Base-by-base conservation (phyloP, 92 coral and sea anemone species). In the Hydrozoanthus gracilis region DNA sequence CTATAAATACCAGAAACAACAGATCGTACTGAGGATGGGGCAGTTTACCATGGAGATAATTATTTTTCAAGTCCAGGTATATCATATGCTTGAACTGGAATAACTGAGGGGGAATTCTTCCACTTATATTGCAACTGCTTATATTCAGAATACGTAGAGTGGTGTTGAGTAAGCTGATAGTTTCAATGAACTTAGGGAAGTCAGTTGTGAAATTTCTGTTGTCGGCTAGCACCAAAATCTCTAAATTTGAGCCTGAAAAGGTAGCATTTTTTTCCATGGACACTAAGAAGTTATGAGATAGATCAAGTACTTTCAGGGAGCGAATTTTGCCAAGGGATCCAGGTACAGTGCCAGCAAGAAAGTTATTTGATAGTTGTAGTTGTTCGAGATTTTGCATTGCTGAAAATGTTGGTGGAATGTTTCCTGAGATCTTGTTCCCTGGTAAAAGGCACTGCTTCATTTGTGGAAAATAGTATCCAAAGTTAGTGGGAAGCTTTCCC, bases 361-460 rank as follows among this genome's bases (percentile, higher is more conserved):
- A 3, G 51, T 87, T 87, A 12, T 87, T 78, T 27, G 89, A 73
- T 44, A 87, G 56, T 10, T 83, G 71, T 8, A 87, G 47, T 35
- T 79, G 84, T 15, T 6, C 52, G 6, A 87, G 89, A 35, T 55
- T 66, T 16, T 51, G 45, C 78, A 87, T 87, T 50, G 8, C 73
- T 64, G n/a, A 78, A 5, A 87, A 49, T 3, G 86, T 64, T 39
- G 58, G 13, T 13, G 89, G 89, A 67, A 87, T 87, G 44, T 14
- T 51, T 12, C 89, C 86, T 17, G 72, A 39, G 44, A 87, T 65
- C 4, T 87, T 39, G 14, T 87, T 87, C 11, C 86, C 89, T 15
- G 89, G 78, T 8, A 87, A 44, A 16, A 87, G 18, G 16, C 82
- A 67, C n/a, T 87, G 77, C 7, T 15, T 51, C 85, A 87, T 87